phyloP scores from a whole-genome alignment of 2,797 vertebrate genomes.

The Chaunax sp. region DNA sequence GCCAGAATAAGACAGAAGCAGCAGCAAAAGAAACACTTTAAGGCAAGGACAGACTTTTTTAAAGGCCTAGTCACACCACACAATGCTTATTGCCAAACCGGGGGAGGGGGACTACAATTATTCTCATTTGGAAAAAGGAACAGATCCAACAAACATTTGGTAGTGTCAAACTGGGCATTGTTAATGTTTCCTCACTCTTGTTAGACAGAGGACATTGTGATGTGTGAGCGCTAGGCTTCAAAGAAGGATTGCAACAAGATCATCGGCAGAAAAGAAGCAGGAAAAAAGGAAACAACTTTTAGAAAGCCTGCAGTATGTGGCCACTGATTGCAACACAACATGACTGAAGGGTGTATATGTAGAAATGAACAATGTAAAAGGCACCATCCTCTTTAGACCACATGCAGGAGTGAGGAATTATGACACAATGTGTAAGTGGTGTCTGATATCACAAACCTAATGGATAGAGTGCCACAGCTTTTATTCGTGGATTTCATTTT shows the following conservation, averaged over 20 bases:
- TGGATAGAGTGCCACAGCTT: background rate
- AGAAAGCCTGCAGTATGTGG: slow-evolving; percentile 3
- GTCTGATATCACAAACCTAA: background rate
- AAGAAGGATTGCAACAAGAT: slow-evolving; percentile 31
- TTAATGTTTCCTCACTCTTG: slow-evolving; percentile 52
- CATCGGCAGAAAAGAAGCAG: slow-evolving; percentile 34
- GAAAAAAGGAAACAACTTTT: slow-evolving; percentile 4
- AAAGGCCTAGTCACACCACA: slow-evolving; percentile 66
- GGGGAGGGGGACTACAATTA: background rate
- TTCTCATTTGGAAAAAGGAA: slow-evolving; percentile 28
- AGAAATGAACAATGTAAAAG: background rate
- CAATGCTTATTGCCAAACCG: slow-evolving; percentile 55
- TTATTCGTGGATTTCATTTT: background rate
- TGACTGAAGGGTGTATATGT: background rate
- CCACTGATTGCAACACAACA: too few species aligned
- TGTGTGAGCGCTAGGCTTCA: slow-evolving; percentile 58
- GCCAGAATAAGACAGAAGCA: slow-evolving; percentile 75
- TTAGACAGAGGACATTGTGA: slow-evolving; percentile 66
- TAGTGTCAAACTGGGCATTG: slow-evolving; percentile 31
- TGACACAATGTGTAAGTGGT: background rate
- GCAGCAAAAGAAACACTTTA: slow-evolving; percentile 75
- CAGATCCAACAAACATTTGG: slow-evolving; percentile 39
- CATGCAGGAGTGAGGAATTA: background rate
- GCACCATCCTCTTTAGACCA: background rate
- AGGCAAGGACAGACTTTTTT: slow-evolving; percentile 53